Conservation (phyloP, 2,888 invertebrate species). For the Andrena haemorrhoa region DNA sequence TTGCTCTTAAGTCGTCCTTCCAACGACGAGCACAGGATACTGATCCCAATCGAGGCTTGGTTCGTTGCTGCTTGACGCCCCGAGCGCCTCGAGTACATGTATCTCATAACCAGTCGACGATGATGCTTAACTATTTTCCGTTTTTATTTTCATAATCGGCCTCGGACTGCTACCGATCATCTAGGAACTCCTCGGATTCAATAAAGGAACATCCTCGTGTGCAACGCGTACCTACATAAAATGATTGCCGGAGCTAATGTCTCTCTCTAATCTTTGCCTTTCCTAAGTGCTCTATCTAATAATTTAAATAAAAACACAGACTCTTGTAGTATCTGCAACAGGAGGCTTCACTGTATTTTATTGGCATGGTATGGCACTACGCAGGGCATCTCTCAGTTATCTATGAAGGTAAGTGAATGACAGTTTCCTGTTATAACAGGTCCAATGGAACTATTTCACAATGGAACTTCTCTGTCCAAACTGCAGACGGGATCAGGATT, state of each 20-base stretch:
- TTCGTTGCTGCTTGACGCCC: slow-evolving; percentile 39
- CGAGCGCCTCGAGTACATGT: slow-evolving; percentile 22
- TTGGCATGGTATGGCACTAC: too few relatives aligned
- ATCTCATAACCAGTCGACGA: slow-evolving; percentile 50
- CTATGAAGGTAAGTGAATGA: neutral
- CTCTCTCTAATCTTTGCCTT: too few relatives aligned
- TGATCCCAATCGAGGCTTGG: slow-evolving; percentile 55
- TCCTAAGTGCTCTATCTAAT: too few relatives aligned
- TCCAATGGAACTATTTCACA: neutral
- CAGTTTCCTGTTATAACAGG: neutral
- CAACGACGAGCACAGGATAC: slow-evolving; percentile 46
- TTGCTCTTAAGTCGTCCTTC: slow-evolving; percentile 41
- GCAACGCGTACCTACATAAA: neutral
- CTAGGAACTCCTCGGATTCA: slow-evolving; percentile 1
- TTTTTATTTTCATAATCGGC: slow-evolving; percentile 24
- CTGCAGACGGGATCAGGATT: neutral
- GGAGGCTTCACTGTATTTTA: too few relatives aligned
- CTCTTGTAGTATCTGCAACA: too few relatives aligned
- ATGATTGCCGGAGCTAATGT: too few relatives aligned
- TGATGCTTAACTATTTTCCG: slow-evolving; percentile 48
- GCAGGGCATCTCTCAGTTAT: neutral
- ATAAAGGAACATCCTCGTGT: neutral
- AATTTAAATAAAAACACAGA: too few relatives aligned
- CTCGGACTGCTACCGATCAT: slow-evolving; percentile 7
- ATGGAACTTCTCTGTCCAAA: neutral